phyloP scores from a whole-genome alignment of 1,140 invertebrate species.

The Palaemon carinicauda region DNA sequence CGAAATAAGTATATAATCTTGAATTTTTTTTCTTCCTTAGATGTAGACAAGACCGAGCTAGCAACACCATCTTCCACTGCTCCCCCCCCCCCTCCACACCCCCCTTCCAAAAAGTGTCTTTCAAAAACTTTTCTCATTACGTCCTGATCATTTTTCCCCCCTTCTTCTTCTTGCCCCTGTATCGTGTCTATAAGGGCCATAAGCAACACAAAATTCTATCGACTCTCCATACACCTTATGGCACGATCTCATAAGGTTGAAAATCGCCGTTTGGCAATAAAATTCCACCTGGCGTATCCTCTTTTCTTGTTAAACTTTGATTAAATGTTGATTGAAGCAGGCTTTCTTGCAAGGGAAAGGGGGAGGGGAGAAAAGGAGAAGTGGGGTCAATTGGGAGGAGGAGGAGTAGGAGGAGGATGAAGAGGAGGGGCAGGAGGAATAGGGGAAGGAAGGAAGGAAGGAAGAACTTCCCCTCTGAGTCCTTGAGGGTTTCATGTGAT shows the following conservation, averaged over 20 bases:
- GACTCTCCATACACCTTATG: background rate
- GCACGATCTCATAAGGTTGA: background rate
- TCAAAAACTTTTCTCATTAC: constrained; percentile 23
- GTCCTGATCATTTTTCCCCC: constrained; percentile 6
- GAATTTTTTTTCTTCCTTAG: no score
- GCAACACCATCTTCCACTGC: background rate
- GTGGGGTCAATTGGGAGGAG: background rate
- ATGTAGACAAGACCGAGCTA: no score
- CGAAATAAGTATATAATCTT: no score
- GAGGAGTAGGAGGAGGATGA: background rate
- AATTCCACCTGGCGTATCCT: background rate
- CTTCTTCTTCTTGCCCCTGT: background rate
- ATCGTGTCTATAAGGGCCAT: background rate
- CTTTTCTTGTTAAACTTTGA: constrained; percentile 19
- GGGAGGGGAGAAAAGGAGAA: no score
- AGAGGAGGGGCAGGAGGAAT: background rate
- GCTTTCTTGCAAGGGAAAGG: background rate
- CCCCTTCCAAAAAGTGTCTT: background rate
- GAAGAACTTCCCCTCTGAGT: no score
- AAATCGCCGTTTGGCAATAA: background rate
- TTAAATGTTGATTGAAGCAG: constrained; percentile 24
- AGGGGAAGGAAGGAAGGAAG: background rate
- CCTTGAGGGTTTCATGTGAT: no score
- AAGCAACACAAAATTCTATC: background rate
- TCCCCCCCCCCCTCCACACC: background rate